phyloP scores from a whole-genome alignment of 1,140 invertebrate genomes.

The Formica exsecta region DNA sequence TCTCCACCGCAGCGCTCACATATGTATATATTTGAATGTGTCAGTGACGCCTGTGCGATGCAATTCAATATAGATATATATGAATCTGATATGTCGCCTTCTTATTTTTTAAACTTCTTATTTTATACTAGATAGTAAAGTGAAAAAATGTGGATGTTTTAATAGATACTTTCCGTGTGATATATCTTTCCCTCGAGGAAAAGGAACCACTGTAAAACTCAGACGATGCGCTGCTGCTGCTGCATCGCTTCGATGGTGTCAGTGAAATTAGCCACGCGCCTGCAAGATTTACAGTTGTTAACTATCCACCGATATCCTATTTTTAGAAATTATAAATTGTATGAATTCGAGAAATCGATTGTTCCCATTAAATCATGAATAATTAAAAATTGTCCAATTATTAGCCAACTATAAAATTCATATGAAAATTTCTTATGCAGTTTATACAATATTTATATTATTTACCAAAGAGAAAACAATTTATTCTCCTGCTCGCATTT shows the following conservation, averaged over 20 bases:
- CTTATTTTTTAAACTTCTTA: slow-evolving; percentile 4
- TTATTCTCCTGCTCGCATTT: neutral
- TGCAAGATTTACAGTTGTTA: neutral
- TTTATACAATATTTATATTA: neutral
- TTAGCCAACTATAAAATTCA: neutral
- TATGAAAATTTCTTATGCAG: too few relatives aligned
- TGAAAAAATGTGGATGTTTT: neutral
- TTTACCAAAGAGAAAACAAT: neutral
- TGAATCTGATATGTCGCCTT: neutral
- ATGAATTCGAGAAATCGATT: neutral
- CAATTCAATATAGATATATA: neutral
- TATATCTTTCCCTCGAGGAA: neutral
- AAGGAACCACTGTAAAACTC: neutral
- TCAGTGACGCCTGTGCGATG: neutral
- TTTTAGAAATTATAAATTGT: slow-evolving; percentile 1
- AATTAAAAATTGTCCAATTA: neutral
- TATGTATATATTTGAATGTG: neutral
- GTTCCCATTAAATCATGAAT: neutral
- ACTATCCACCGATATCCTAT: neutral
- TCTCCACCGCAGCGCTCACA: neutral
- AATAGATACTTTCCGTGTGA: neutral
- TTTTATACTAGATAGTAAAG: slow-evolving; percentile 35
- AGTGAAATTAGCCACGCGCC: slow-evolving; percentile 17
- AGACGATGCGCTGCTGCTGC: neutral
- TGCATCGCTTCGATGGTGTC: neutral